Evolutionary conservation across 1,140 invertebrate species (phyloP).

Genomic region (Drosophila rhopaloa): DNA sequence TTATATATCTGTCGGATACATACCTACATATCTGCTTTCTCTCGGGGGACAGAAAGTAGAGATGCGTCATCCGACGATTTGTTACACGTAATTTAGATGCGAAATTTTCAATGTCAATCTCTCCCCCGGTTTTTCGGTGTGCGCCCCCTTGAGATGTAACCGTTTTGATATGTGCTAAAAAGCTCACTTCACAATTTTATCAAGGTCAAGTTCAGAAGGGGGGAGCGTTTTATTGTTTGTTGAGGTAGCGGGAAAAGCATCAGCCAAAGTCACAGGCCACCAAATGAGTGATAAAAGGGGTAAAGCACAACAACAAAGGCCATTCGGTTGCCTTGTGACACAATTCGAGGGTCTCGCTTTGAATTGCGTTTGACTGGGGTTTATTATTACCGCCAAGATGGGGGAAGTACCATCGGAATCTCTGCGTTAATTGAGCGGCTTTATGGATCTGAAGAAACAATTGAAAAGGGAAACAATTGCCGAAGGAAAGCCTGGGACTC

Average conservation of each 20-base stretch:
- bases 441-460: neutral
- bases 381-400: slow-evolving; percentile 14
- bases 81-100: slow-evolving; percentile 73
- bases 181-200: slow-evolving; percentile 79
- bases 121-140: slow-evolving; percentile 2
- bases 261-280: slow-evolving; percentile 36
- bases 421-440: slow-evolving; percentile 21
- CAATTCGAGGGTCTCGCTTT: slow-evolving; percentile 39
- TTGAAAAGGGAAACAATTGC: neutral
- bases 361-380: neutral
- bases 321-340: slow-evolving; percentile 53
- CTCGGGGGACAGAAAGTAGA: slow-evolving; percentile 11
- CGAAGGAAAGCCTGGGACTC: neutral
- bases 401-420: slow-evolving; percentile 27
- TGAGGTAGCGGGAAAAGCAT: slow-evolving; percentile 59
- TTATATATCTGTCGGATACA: slow-evolving; percentile 14
- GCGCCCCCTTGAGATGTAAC: slow-evolving; percentile 74
- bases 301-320: slow-evolving; percentile 31
- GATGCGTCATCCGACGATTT: slow-evolving; percentile 76
- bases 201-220: slow-evolving; percentile 78
- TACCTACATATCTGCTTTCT: slow-evolving; percentile 22
- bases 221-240: slow-evolving; percentile 67
- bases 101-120: slow-evolving; percentile 77
- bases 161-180: slow-evolving; percentile 81
- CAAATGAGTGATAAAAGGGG: slow-evolving; percentile 55